Percentiles rank a stretch among this genome's conserved stretches.
phyloP scores from a whole-genome alignment of 2,797 vertebrate genomes.

The Oreochromis grahami region DNA sequence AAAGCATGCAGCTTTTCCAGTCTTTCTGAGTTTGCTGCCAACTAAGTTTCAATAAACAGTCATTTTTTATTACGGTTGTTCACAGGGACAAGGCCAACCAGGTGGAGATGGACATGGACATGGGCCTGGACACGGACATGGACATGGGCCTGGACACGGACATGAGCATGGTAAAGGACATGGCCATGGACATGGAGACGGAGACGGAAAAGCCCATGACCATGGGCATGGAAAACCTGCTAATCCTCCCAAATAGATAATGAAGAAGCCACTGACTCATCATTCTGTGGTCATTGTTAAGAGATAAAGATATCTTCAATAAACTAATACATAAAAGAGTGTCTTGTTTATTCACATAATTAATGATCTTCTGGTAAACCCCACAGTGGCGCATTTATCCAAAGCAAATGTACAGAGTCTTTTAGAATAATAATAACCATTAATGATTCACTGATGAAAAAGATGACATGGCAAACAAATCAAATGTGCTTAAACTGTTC shows the following conservation, averaged over 20 bases:
- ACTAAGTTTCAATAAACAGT: not conserved
- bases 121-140: rapidly evolving
- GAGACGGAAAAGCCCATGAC: not conserved
- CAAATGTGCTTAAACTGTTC: not conserved
- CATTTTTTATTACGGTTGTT: not conserved
- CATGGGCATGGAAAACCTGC: not conserved
- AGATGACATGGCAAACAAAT: not conserved
- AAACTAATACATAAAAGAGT: constrained; percentile 2
- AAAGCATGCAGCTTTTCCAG: not conserved
- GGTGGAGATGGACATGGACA: not conserved
- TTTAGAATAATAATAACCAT: not conserved
- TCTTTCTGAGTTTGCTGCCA: not conserved
- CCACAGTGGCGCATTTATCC: too few relatives aligned
- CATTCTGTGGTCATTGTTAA: not conserved
- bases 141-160: too few relatives aligned
- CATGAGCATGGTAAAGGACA: not conserved
- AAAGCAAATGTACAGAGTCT: not conserved
- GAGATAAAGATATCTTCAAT: not conserved
- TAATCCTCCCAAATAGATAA: not conserved
- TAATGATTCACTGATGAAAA: not conserved
- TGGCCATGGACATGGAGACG: not conserved
- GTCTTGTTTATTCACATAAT: not conserved
- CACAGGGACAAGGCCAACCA: not conserved
- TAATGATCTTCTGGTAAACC: too few relatives aligned
- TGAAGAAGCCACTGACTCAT: not conserved